Conservation (phyloP, 92 coral and sea anemone species). For the Heliopora coerulea region DNA sequence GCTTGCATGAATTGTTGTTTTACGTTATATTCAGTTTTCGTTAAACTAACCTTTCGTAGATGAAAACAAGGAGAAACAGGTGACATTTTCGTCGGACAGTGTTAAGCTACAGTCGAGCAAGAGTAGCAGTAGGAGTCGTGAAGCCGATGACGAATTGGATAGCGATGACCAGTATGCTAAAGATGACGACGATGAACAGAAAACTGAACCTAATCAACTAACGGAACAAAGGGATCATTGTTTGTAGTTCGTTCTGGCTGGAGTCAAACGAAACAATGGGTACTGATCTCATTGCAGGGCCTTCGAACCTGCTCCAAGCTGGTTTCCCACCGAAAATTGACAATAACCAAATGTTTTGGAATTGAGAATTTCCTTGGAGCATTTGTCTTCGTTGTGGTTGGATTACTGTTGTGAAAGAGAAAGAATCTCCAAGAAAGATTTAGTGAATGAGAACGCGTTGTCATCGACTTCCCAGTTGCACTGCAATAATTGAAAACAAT, state of each 20-base stretch:
- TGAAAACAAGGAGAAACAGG: slow-evolving; percentile 49
- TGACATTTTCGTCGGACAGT: slow-evolving; percentile 12
- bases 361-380: background rate
- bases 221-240: slow-evolving; percentile 14
- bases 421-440: no score
- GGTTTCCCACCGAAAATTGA: background rate
- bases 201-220: slow-evolving; percentile 24
- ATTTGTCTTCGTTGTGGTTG: background rate
- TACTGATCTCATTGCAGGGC: background rate
- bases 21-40: no score
- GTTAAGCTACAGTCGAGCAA: slow-evolving; percentile 62
- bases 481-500: no score
- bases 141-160: slow-evolving; percentile 95
- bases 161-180: slow-evolving; percentile 48
- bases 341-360: background rate
- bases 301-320: background rate
- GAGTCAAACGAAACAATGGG: background rate
- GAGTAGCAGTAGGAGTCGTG: slow-evolving; percentile 96
- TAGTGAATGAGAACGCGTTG: no score
- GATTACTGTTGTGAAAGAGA: background rate
- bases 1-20: no score
- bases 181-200: slow-evolving; percentile 31
- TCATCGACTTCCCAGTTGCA: no score
- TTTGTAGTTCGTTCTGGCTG: slow-evolving; percentile 15
- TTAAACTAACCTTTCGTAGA: slow-evolving; percentile 27